Conservation (phyloP, 2,888 invertebrate genomes). For the Ormyrus thymus region DNA sequence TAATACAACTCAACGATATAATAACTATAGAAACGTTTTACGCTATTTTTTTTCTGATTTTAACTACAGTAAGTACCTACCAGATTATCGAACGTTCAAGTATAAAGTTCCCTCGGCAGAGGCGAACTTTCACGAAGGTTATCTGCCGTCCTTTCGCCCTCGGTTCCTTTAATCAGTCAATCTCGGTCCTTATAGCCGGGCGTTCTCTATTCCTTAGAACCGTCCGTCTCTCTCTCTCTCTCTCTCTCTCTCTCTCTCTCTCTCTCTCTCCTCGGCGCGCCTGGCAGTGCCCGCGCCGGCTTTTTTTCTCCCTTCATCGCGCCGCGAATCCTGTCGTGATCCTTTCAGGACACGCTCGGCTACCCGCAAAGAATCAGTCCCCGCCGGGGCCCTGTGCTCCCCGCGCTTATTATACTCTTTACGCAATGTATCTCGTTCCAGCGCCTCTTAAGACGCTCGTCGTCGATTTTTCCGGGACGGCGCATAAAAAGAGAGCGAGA, state of each 20-base stretch:
- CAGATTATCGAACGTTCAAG: too few species aligned
- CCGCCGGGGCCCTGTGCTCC: conserved; percentile 57
- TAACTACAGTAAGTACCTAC: too few species aligned
- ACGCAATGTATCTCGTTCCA: conserved; percentile 67
- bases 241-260: conserved; percentile 6
- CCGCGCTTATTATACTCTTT: conserved; percentile 72
- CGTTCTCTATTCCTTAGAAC: too few species aligned
- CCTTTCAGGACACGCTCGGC: conserved; percentile 73
- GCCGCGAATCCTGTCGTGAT: conserved; percentile 31
- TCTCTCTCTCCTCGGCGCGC: conserved; percentile 3
- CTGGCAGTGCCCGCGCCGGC: not conserved
- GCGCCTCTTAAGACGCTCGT: conserved; percentile 29
- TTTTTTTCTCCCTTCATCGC: not conserved
- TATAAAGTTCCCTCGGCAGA: too few species aligned
- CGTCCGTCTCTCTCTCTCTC: not conserved
- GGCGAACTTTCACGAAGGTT: conserved; percentile 33
- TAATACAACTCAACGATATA: too few species aligned
- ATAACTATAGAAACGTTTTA: too few species aligned
- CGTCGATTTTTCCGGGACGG: conserved; percentile 30
- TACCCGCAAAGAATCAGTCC: conserved; percentile 70
- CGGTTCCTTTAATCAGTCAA: conserved; percentile 54
- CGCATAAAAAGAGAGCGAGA: conserved; percentile 27
- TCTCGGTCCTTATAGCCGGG: not conserved
- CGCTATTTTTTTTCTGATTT: too few species aligned
- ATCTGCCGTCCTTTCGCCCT: conserved; percentile 34